These are phyloP conservation scores for Chionis minor DNA, from an alignment of 2,113 vertebrate genomes.

Conservation along the genomic window DNA sequence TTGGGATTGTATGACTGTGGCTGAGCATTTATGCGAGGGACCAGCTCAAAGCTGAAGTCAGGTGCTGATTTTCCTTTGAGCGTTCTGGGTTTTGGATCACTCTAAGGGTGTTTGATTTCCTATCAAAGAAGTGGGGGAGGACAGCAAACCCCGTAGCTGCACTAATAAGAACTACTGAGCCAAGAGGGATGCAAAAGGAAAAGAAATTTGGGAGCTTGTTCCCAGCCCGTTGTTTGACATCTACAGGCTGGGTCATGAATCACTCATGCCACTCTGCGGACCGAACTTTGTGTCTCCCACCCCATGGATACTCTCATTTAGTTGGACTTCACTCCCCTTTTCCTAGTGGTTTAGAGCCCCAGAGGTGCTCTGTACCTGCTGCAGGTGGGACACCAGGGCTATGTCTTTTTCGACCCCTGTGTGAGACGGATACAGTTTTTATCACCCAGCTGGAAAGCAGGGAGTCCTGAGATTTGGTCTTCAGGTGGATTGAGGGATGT, in stretches of 20 bases:
- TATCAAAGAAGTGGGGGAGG: neutral
- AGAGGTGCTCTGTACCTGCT: neutral
- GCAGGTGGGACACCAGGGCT: neutral
- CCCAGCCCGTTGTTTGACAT: neutral
- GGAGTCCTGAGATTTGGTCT: neutral
- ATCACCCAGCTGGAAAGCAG: neutral
- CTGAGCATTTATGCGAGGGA: neutral
- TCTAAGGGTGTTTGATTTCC: neutral
- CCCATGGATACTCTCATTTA: neutral
- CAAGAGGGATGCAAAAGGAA: neutral
- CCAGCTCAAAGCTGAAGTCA: neutral
- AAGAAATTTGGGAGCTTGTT: neutral
- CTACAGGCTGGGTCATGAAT: neutral
- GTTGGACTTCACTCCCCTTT: neutral
- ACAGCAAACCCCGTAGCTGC: neutral
- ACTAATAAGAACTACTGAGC: neutral
- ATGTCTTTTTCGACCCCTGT: neutral
- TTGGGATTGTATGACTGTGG: neutral
- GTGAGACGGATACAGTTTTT: neutral
- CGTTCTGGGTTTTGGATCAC: neutral
- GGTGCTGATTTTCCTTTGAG: neutral
- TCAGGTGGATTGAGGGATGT: neutral
- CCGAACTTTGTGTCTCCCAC: neutral
- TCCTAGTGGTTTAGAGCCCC: neutral
- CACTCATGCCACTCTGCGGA: too few species aligned